Evolutionary conservation across 2,888 invertebrate genomes (phyloP).

Genomic region (Xestia sexstrigata): DNA sequence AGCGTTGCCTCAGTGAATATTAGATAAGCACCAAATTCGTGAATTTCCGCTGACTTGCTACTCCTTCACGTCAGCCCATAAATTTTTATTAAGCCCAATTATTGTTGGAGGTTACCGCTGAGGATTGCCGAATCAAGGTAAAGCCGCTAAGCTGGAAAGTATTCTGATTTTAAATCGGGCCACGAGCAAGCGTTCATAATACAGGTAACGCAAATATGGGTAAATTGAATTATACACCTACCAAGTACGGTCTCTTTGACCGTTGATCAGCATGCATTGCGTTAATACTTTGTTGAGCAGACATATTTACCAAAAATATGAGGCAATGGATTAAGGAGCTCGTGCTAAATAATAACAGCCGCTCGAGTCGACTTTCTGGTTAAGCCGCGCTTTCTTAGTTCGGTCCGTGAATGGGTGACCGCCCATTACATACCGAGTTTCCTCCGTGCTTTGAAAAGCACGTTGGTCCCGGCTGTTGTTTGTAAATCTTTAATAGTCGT

Average conservation of each 20-base stretch:
- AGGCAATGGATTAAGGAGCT: too few relatives aligned
- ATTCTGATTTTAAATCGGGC: neutral
- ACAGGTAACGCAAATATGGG: neutral
- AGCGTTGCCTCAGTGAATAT: conserved; percentile 47
- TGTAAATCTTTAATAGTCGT: too few relatives aligned
- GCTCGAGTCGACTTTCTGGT: too few relatives aligned
- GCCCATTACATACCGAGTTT: too few relatives aligned
- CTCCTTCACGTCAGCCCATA: conserved; percentile 49
- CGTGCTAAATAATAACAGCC: too few relatives aligned
- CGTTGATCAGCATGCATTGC: neutral
- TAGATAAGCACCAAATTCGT: conserved; percentile 47
- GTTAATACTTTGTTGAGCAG: neutral
- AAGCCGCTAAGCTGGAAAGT: neutral
- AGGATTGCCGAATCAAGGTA: neutral
- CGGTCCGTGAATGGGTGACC: too few relatives aligned
- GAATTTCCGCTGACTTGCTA: conserved; percentile 52
- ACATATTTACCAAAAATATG: neutral
- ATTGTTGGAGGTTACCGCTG: conserved; percentile 43
- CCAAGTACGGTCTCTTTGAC: too few relatives aligned
- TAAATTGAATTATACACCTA: neutral
- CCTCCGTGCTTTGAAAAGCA: too few relatives aligned
- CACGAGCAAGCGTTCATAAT: neutral
- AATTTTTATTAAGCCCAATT: conserved; percentile 66
- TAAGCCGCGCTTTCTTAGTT: too few relatives aligned
- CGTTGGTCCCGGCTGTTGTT: too few relatives aligned